Evolutionary conservation across 2,797 vertebrate species (phyloP), one percentile per base, ranked within the genome.

Genomic region (Heliangelus exortis): DNA sequence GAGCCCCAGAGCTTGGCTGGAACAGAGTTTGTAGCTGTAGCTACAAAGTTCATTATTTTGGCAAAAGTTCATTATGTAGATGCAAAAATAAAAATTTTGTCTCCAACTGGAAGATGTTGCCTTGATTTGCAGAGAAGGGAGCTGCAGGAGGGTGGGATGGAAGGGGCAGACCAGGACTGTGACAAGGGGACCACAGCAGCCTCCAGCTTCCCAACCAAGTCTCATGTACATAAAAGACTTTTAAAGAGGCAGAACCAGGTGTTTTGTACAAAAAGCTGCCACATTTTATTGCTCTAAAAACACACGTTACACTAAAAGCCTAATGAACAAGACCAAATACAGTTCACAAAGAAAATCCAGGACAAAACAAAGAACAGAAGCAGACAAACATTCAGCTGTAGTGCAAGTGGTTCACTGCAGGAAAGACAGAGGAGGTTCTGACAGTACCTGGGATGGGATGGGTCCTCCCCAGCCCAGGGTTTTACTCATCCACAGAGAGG

Each of bases 251-350:
- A 93, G 47, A 90, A 74, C 7, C 89, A 78, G 57, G 10, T 12
- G 23, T 17, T 71, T 91, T n/a, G 11, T 51, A 79, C 5, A 36
- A 89, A 96, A 92, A 41, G 19, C 84, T 63, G 73, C 75, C 90
- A 61, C 18, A 0, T 90, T 97, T 97, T 97, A 97, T 95, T 97
- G 96, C 93, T 92, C 94, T 93, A 84, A 92, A 77, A 92, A 74
- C 28, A 36, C 78, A 88, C 74, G 6, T 85, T n/a, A 51, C 93
- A 75, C 93, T 67, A 91, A 89, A 79, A 93, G 85, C 91, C 89
- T 78, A 84, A 94, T 3, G 89, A 88, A 63, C 65, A 78, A 68
- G 91, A 90, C 45, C 63, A 57, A 67, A 75, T 82, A 93, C 89
- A 86, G 85, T 67, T 89, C 92, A 93, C 89, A 89, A 36, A 92